Evolutionary conservation across 1,140 invertebrate genomes (phyloP), one percentile per base, ranked within the genome.

Genomic region (Heliothis subflexa): DNA sequence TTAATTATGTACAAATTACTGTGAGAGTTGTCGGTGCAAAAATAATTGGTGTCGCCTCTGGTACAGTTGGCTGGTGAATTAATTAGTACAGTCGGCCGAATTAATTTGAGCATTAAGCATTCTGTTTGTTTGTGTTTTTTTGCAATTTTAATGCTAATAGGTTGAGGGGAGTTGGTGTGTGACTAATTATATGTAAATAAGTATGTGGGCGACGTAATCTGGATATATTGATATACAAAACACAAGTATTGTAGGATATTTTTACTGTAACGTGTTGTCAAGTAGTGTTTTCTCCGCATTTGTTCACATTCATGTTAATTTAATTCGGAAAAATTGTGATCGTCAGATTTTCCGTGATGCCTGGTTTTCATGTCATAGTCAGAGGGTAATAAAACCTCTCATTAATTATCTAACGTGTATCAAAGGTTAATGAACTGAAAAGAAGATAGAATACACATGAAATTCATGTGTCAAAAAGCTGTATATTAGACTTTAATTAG

Each of bases 31-130:
- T 76, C 74, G 61, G 49, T 66, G 74, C n/a, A 33, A 76, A 76
- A 76, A 76, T 76, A 76, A 76, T 76, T 76, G 61, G 49, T 76
- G 74, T 76, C 59, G 61, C 74, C 49, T 18, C 70, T 18, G 21
- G 74, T 76, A 76, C 74, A 76, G 74, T 66, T 49, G 61, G 61
- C n/a, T 66, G 73, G 61, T 76, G 61, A 76, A 76, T 76, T 76
- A 66, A 76, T 76, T 76, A 76, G 74, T 76, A 73, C 71, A 76
- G 50, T 52, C 74, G 61, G 74, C 47, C 62, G 52, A 77, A 77
- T 77, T 77, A 66, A 77, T 77, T 77, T 57, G 28, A 55, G n/a
- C 61, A 49, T 57, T 21, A 49, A 64, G 45, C 61, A 18, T 55
- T 72, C 28, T 72, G 49, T 75, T 50, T 75, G 73, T 64, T 75